Evolutionary conservation across 2,113 vertebrate species (phyloP), one percentile per base, ranked within the genome.

Genomic region (Plectropomus leopardus): DNA sequence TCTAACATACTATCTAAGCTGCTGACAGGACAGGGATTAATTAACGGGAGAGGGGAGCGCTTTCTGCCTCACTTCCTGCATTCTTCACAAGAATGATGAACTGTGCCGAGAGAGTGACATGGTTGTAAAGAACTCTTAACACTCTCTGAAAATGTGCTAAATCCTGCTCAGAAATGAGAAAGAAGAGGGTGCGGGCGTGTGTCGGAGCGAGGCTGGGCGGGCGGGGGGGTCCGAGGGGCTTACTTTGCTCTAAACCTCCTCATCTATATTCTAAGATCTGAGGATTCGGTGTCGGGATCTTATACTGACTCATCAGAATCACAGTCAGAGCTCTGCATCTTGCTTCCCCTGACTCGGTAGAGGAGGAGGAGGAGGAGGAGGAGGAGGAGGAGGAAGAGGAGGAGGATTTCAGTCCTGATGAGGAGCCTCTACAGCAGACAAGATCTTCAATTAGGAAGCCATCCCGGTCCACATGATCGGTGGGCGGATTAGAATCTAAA

Each of bases 221-320:
- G 73, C 7, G 79, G 24, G 7, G 51, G 48, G 78, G 57, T 70
- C 60, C 11, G 3, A 64, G 24, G 45, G 72, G 44, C 60, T 75
- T 66, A 80, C 54, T 80, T 47, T 82, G 75, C 44, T 81, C 82
- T 64, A 84, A 83, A 78, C 36, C 45, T 91, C 40, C 45, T 91
- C 88, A 91, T 91, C 70, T 89, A 80, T 90, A 92, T 92, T 90
- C 76, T 76, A 76, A 76, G 57, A 90, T 86, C 78, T 76, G 71
- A 83, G 55, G 71, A 84, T 80, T 60, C 51, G 76, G 72, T 63
- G 67, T 59, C 0, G 45, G 51, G 78, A 77, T 86, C 76, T 81
- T 74, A 77, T 78, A 78, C 87, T 92, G 92, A 93, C 85, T 93
- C 86, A 89, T 92, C 92, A 92, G 66, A 92, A 90, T 88, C 76